Evolutionary conservation across 1,140 invertebrate species (phyloP).

Genomic region (Drosophila gunungcola): DNA sequence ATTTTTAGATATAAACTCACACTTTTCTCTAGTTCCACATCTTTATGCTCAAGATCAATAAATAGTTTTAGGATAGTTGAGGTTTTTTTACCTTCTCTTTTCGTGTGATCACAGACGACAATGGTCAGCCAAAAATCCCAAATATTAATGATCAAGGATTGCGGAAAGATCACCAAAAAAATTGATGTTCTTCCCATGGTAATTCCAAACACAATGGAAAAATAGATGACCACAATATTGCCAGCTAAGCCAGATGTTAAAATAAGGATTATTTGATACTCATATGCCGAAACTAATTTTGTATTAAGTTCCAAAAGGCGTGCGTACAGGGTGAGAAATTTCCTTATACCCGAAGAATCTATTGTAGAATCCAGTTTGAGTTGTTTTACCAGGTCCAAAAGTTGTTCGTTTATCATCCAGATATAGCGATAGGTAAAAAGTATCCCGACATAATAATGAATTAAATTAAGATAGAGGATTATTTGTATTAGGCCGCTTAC

Average conservation of each 20-base stretch:
- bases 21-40: conserved; percentile 22
- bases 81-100: conserved; percentile 27
- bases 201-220: conserved; percentile 30
- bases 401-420: conserved; percentile 48
- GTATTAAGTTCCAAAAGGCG: conserved; percentile 27
- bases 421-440: conserved; percentile 43
- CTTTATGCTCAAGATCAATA: not conserved
- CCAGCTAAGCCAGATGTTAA: conserved; percentile 9
- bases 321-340: conserved; percentile 20
- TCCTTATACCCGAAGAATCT: not conserved
- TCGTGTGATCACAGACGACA: conserved; percentile 35
- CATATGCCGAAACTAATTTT: conserved; percentile 16
- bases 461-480: not conserved
- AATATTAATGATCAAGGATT: conserved; percentile 28
- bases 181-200: not conserved
- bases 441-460: conserved; percentile 43
- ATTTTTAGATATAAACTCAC: conserved; percentile 17
- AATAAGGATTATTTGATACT: conserved; percentile 26
- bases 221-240: conserved; percentile 48
- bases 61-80: conserved; percentile 31
- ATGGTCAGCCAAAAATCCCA: conserved; percentile 27
- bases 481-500: not conserved
- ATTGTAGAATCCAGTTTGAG: not conserved
- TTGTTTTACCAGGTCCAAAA: conserved; percentile 7
- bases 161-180: not conserved